Percentiles rank a stretch among this genome's conserved stretches.
These are phyloP conservation scores for Gephyroberyx darwinii DNA, from an alignment of 2,797 vertebrate species.

Conservation along the genomic window DNA sequence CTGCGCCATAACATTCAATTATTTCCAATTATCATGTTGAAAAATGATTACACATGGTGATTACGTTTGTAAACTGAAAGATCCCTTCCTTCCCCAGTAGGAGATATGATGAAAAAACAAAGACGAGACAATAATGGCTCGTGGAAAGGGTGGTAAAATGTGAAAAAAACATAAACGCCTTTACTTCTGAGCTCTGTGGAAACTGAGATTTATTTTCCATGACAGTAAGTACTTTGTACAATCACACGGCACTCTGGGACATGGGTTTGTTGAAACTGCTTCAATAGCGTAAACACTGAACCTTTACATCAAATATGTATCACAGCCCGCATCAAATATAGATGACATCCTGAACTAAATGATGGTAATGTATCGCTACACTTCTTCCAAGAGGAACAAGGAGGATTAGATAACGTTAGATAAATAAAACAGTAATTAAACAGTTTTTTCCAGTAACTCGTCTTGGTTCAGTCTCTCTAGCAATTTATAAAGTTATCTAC, in stretches of 20 bases:
- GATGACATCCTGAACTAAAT: slow-evolving; percentile 30
- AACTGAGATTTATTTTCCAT: slow-evolving; percentile 27
- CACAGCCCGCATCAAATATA: slow-evolving; percentile 50
- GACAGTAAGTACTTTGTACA: slow-evolving; percentile 29
- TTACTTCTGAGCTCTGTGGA: slow-evolving; percentile 3
- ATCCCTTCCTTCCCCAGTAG: background rate
- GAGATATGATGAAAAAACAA: background rate
- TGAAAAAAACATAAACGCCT: slow-evolving; percentile 6
- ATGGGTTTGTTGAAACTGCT: slow-evolving; percentile 28
- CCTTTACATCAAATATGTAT: slow-evolving; percentile 63
- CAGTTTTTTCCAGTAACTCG: slow-evolving; percentile 14
- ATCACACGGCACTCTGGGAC: slow-evolving; percentile 14
- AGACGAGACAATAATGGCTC: slow-evolving; percentile 1
- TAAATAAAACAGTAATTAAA: slow-evolving; percentile 34
- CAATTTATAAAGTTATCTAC: background rate
- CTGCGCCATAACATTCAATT: background rate
- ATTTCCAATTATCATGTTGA: background rate
- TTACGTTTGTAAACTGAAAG: background rate
- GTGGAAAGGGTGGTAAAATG: slow-evolving; percentile 9
- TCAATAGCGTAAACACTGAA: slow-evolving; percentile 40
- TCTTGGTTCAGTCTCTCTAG: slow-evolving; percentile 1
- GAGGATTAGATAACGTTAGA: slow-evolving; percentile 14
- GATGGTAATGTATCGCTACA: slow-evolving; percentile 21
- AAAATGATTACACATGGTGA: background rate
- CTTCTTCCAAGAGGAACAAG: slow-evolving; percentile 19